Percentiles rank a stretch among this genome's conserved stretches.
phyloP scores from a whole-genome alignment of 2,888 invertebrate species.

The Odontocolon sp. region DNA sequence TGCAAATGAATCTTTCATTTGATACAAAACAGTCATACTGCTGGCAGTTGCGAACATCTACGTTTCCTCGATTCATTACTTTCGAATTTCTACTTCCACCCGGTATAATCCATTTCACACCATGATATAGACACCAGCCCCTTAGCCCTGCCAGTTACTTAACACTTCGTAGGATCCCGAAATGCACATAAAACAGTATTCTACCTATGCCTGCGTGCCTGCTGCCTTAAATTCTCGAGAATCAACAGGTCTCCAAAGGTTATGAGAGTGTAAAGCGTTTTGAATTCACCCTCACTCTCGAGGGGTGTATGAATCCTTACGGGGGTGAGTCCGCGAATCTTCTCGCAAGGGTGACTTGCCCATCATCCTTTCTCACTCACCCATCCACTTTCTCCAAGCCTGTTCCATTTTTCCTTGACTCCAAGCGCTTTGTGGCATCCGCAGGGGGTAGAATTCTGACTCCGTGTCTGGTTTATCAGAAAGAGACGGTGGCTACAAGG shows the following conservation, averaged over 20 bases:
- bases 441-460: conserved; percentile 42
- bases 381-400: conserved; percentile 4
- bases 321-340: conserved; percentile 71
- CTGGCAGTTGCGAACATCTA: too few species aligned
- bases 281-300: conserved; percentile 79
- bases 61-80: conserved; percentile 34
- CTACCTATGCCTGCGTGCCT: conserved; percentile 14
- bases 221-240: conserved; percentile 57
- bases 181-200: conserved; percentile 34
- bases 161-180: conserved; percentile 40
- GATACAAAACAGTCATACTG: too few species aligned
- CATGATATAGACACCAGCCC: neutral
- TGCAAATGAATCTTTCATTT: too few species aligned
- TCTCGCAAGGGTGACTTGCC: conserved; percentile 68
- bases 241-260: conserved; percentile 78
- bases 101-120: conserved; percentile 11
- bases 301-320: conserved; percentile 74
- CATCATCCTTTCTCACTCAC: conserved; percentile 59
- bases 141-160: conserved; percentile 23
- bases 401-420: conserved; percentile 35
- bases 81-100: conserved; percentile 29
- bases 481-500: conserved; percentile 46
- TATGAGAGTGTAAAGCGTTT: conserved; percentile 80
- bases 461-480: conserved; percentile 20
- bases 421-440: conserved; percentile 17